These are phyloP conservation scores for Melanotus villosus DNA, from an alignment of 2,888 invertebrate genomes.

Conservation along the genomic window DNA sequence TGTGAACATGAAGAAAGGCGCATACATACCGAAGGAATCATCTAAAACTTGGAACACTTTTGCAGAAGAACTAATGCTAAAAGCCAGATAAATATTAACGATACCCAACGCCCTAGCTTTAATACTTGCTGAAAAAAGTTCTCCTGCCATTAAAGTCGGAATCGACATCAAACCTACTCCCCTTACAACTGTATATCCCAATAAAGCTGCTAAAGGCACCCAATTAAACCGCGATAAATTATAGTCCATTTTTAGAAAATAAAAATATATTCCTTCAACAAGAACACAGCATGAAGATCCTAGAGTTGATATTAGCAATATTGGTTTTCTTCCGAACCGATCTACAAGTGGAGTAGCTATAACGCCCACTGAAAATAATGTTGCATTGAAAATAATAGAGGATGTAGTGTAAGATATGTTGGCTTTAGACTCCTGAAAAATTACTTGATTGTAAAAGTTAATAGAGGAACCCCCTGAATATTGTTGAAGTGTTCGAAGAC, in stretches of 20 bases:
- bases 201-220: slow-evolving; percentile 55
- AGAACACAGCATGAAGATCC: slow-evolving; percentile 59
- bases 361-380: background rate
- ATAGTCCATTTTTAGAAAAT: slow-evolving; percentile 38
- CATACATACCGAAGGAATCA: slow-evolving; percentile 56
- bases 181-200: slow-evolving; percentile 51
- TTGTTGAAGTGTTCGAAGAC: slow-evolving; percentile 58
- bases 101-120: slow-evolving; percentile 58
- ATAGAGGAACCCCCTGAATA: slow-evolving; percentile 58
- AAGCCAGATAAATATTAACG: slow-evolving; percentile 53
- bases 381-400: slow-evolving; percentile 56
- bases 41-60: slow-evolving; percentile 60
- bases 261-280: slow-evolving; percentile 44
- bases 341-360: slow-evolving; percentile 51
- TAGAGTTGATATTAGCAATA: slow-evolving; percentile 62
- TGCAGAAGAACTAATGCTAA: slow-evolving; percentile 43
- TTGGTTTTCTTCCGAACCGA: slow-evolving; percentile 54
- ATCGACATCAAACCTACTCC: slow-evolving; percentile 57
- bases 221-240: slow-evolving; percentile 50
- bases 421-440: slow-evolving; percentile 58
- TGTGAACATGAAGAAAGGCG: slow-evolving; percentile 59
- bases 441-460: slow-evolving; percentile 56
- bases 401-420: slow-evolving; percentile 56
- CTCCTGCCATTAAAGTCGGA: slow-evolving; percentile 59
- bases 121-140: slow-evolving; percentile 59